These are phyloP conservation scores for Vidua chalybeata DNA, from an alignment of 2,113 vertebrate genomes.

Conservation along the genomic window DNA sequence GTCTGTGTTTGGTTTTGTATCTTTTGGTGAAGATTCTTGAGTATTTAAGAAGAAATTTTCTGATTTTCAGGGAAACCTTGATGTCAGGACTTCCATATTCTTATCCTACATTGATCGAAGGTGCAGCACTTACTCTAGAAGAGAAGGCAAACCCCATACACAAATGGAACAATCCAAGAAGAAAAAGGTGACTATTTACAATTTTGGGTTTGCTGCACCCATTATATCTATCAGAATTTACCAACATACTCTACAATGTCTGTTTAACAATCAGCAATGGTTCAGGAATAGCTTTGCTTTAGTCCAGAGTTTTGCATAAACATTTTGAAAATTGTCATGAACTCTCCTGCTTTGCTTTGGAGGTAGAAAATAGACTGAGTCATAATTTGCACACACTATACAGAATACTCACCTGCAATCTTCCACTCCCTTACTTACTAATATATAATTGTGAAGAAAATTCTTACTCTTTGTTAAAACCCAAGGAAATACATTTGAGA, in stretches of 20 bases:
- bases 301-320: not conserved
- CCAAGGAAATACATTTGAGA: not conserved
- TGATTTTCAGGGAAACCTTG: not conserved
- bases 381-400: not conserved
- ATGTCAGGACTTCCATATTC: not conserved
- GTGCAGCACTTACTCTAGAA: not conserved
- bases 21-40: not conserved
- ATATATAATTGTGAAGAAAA: not conserved
- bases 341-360: not conserved
- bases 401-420: not conserved
- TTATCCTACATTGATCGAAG: not conserved
- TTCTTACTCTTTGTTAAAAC: not conserved
- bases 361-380: not conserved
- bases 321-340: not conserved
- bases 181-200: not conserved
- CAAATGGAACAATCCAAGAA: not conserved
- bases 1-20: not conserved
- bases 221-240: not conserved
- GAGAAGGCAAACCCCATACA: not conserved
- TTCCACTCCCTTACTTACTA: not conserved
- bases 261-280: not conserved
- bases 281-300: not conserved
- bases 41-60: not conserved
- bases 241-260: fast-evolving
- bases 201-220: not conserved